Evolutionary conservation across 1,140 invertebrate species (phyloP).

Genomic region (Asobara japonica): DNA sequence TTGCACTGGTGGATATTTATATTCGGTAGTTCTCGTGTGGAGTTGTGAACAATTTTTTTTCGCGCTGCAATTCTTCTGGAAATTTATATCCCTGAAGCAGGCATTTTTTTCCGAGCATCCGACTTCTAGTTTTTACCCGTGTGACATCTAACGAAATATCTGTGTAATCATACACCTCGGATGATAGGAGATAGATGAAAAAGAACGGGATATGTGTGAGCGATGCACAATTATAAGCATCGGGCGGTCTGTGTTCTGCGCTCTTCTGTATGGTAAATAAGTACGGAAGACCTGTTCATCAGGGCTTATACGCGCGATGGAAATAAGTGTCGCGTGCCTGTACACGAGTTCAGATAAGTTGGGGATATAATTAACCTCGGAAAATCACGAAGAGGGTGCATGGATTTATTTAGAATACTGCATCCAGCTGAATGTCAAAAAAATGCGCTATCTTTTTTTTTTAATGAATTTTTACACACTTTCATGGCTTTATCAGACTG

Average conservation of each 20-base stretch:
- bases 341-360: constrained; percentile 7
- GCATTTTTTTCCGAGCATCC: no score
- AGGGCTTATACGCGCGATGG: background rate
- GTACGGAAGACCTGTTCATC: background rate
- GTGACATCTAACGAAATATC: background rate
- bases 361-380: background rate
- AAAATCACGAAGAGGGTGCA: background rate
- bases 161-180: background rate
- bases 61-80: no score
- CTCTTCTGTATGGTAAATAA: background rate
- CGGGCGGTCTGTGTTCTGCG: background rate
- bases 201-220: background rate
- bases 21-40: no score
- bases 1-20: no score
- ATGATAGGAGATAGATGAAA: background rate
- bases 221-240: background rate
- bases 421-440: background rate
- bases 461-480: background rate
- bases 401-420: constrained; percentile 5
- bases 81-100: no score
- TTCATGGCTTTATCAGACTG: no score
- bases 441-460: background rate
- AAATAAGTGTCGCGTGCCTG: constrained; percentile 8
- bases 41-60: no score
- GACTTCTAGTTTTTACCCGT: no score